Evolutionary conservation across 1,140 invertebrate species (phyloP).

Genomic region (Hermetia illucens): DNA sequence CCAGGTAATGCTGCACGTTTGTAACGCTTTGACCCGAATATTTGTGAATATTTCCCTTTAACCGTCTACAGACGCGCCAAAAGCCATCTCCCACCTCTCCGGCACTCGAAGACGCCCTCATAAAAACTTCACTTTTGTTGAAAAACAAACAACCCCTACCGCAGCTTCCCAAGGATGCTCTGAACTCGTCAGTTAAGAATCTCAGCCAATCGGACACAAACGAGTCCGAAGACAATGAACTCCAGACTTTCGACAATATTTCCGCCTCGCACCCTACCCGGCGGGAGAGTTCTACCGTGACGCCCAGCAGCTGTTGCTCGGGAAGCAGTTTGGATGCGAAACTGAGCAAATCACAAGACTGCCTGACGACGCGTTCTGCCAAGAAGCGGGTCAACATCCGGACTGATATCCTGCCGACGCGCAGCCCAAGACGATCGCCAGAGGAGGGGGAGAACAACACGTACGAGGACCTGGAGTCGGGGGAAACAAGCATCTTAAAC

Average conservation of each 20-base stretch:
- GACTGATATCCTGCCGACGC: slow-evolving; percentile 21
- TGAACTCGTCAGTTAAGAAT: no score
- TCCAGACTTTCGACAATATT: slow-evolving; percentile 25
- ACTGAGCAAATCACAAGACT: slow-evolving; percentile 26
- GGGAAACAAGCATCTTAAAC: slow-evolving; percentile 34
- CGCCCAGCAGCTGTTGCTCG: slow-evolving; percentile 25
- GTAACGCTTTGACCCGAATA: background rate
- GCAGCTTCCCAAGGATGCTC: slow-evolving; percentile 16
- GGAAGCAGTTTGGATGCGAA: slow-evolving; percentile 28
- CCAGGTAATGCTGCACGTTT: slow-evolving; percentile 29
- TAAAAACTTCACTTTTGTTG: slow-evolving; percentile 26
- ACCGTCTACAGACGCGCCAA: slow-evolving; percentile 22
- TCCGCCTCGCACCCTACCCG: slow-evolving; percentile 24
- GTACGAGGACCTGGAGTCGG: slow-evolving; percentile 28
- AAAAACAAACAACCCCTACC: slow-evolving; percentile 28
- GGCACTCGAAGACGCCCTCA: slow-evolving; percentile 23
- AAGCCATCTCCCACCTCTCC: slow-evolving; percentile 31
- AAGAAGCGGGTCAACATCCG: slow-evolving; percentile 47
- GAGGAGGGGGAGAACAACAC: slow-evolving; percentile 21
- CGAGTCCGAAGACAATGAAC: slow-evolving; percentile 21
- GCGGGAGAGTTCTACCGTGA: slow-evolving; percentile 26
- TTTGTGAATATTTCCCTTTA: slow-evolving; percentile 22
- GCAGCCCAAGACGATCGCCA: slow-evolving; percentile 21
- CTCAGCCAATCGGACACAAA: slow-evolving; percentile 12
- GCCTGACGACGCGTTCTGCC: slow-evolving; percentile 34